A percentile compares a stretch with the other conserved stretches of the same genome.
Evolutionary conservation across 1,140 invertebrate species (phyloP).

Genomic region (Oryzaephilus surinamensis): DNA sequence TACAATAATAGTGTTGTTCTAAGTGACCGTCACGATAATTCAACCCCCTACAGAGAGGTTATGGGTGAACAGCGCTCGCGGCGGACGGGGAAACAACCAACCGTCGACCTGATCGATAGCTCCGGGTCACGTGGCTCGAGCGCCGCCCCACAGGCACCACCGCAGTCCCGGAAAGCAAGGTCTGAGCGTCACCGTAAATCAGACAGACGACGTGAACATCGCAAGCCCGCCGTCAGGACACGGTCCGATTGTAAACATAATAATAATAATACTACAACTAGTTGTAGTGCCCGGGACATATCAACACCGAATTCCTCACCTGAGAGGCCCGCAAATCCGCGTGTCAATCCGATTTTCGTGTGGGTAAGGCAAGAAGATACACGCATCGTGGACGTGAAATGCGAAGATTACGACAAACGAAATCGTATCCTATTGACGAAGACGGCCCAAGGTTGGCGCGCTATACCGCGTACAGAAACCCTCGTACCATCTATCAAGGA

Average conservation of each 20-base stretch:
- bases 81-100: constrained; percentile 25
- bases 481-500: constrained; percentile 47
- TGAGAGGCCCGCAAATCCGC: constrained; percentile 37
- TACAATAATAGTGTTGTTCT: constrained; percentile 11
- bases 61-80: constrained; percentile 33
- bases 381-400: constrained; percentile 66
- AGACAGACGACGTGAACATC: constrained; percentile 31
- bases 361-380: constrained; percentile 69
- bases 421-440: constrained; percentile 71
- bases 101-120: constrained; percentile 32
- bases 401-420: constrained; percentile 73
- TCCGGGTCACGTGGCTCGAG: constrained; percentile 32
- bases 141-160: constrained; percentile 29
- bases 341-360: constrained; percentile 68
- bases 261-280: constrained; percentile 6
- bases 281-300: constrained; percentile 5
- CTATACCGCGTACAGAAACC: constrained; percentile 63
- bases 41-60: constrained; percentile 25
- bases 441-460: constrained; percentile 67
- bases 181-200: constrained; percentile 34
- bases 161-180: constrained; percentile 28
- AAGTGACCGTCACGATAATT: constrained; percentile 1
- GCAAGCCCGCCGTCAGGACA: constrained; percentile 19
- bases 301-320: constrained; percentile 9
- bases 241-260: constrained; percentile 38